Evolutionary conservation across 2,797 vertebrate genomes (phyloP).

Genomic region (Sebastolobus altivelis): DNA sequence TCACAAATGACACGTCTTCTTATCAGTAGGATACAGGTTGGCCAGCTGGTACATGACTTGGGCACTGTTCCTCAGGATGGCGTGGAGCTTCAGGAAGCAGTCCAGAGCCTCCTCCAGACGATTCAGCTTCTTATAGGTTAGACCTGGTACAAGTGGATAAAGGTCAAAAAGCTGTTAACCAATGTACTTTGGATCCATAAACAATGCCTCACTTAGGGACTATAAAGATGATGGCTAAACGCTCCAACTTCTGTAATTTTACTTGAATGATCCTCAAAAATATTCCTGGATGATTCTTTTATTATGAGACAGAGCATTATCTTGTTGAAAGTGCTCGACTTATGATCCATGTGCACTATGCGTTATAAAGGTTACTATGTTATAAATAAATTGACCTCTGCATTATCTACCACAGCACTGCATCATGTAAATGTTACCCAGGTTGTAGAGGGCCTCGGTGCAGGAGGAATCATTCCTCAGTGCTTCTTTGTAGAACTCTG

Average conservation of each 20-base stretch:
- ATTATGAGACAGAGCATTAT: not conserved
- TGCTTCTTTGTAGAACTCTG: constrained; percentile 97
- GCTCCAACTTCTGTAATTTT: not conserved
- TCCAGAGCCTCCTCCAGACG: constrained; percentile 93
- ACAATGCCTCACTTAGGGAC: not conserved
- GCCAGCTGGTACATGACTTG: constrained; percentile 96
- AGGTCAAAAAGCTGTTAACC: not conserved
- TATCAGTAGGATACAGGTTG: constrained; percentile 91
- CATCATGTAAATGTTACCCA: constrained; percentile 81
- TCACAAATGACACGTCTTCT: no score
- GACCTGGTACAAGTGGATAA: constrained; percentile 81
- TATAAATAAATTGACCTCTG: not conserved
- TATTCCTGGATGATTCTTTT: no score
- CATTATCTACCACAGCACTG: not conserved
- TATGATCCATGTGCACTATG: not conserved
- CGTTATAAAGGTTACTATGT: not conserved
- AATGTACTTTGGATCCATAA: no score
- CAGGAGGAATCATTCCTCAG: constrained; percentile 97
- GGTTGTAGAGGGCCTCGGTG: constrained; percentile 96
- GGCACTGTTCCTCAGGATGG: constrained; percentile 93
- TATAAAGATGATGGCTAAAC: not conserved
- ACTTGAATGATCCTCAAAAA: no score
- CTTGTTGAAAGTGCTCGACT: not conserved
- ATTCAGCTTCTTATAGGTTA: constrained; percentile 92
- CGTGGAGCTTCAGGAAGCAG: constrained; percentile 96